A percentile compares a stretch with the other conserved stretches of the same genome.
Evolutionary conservation across 1,140 invertebrate genomes (phyloP).

Genomic region (Copidosoma floridanum): DNA sequence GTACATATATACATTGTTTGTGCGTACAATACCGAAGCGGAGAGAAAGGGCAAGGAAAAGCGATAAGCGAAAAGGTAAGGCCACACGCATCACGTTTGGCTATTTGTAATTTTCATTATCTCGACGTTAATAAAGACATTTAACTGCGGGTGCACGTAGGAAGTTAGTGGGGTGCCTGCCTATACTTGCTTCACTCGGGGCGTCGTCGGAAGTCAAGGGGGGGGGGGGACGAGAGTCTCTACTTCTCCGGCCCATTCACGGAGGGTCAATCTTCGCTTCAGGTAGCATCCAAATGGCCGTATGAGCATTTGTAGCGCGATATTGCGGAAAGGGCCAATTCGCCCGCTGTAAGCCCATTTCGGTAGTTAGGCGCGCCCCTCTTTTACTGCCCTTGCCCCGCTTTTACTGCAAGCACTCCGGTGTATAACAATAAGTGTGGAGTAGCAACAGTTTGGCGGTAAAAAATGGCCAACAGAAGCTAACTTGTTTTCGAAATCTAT

Average conservation of each 20-base stretch:
- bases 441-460: not conserved
- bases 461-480: not conserved
- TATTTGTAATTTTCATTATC: constrained; percentile 60
- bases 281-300: constrained; percentile 21
- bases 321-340: constrained; percentile 17
- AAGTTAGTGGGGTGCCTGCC: constrained; percentile 50
- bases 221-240: not conserved
- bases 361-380: not conserved
- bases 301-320: constrained; percentile 26
- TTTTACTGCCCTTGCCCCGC: not conserved
- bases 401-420: no score
- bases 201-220: constrained; percentile 20
- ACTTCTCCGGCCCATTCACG: constrained; percentile 19
- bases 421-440: no score
- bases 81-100: constrained; percentile 40
- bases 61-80: constrained; percentile 6
- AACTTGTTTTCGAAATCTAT: no score
- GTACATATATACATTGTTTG: no score
- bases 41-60: no score
- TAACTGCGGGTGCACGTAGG: constrained; percentile 52
- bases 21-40: no score
- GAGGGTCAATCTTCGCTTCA: constrained; percentile 25
- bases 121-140: constrained; percentile 51
- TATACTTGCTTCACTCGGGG: constrained; percentile 30
- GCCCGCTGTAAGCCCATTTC: not conserved